These are phyloP conservation scores for Drosophila gunungcola DNA, from an alignment of 1,140 invertebrate species.

Conservation along the genomic window DNA sequence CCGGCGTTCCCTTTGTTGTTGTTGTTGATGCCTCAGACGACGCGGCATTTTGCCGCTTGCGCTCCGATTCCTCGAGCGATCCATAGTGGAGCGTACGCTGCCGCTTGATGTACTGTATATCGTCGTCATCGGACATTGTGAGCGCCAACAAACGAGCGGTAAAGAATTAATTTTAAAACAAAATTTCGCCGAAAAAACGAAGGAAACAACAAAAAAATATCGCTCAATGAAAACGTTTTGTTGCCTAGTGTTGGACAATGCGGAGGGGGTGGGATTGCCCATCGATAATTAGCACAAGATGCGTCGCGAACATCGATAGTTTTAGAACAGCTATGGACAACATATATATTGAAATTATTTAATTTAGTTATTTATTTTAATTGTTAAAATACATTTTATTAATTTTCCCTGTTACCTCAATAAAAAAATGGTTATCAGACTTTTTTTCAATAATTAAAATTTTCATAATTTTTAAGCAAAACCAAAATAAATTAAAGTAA, in stretches of 20 bases:
- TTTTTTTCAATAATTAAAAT: too few species aligned
- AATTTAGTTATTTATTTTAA: too few species aligned
- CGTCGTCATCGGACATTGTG: constrained; percentile 96
- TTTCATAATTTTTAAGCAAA: too few species aligned
- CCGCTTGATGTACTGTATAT: constrained; percentile 90
- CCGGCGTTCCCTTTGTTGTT: constrained; percentile 28
- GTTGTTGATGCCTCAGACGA: constrained; percentile 52
- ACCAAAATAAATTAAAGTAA: too few species aligned
- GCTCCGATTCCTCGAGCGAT: constrained; percentile 93
- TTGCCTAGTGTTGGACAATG: constrained; percentile 21
- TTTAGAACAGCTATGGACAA: neutral
- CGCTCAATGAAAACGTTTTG: constrained; percentile 66
- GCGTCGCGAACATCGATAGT: neutral
- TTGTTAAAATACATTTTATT: too few species aligned
- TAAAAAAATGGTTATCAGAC: too few species aligned
- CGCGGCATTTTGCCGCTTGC: constrained; percentile 86
- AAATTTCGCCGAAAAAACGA: constrained; percentile 74
- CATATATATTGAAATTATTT: too few species aligned
- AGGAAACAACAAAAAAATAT: constrained; percentile 74
- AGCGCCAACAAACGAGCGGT: constrained; percentile 16
- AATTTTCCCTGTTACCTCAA: too few species aligned
- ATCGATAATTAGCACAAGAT: neutral
- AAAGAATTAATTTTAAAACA: constrained; percentile 79
- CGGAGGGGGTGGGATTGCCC: neutral
- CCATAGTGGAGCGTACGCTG: constrained; percentile 94